Conservation (phyloP, 2,797 vertebrate genomes). For the Sphenopsis melanotis region DNA sequence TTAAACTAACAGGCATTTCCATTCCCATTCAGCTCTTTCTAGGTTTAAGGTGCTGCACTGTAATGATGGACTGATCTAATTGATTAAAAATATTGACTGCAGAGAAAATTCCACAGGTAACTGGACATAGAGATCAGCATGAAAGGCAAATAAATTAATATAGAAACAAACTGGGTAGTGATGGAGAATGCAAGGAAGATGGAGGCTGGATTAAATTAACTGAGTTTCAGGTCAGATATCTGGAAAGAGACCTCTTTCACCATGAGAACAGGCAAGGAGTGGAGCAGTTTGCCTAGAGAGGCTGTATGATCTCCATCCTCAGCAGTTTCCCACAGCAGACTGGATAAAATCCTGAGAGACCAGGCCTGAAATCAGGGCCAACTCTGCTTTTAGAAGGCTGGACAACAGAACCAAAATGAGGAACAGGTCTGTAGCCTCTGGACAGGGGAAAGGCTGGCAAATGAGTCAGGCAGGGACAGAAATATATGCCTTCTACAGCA, state of each 20-base stretch:
- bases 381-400: neutral
- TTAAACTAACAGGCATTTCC: neutral
- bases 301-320: neutral
- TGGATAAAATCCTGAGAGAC: neutral
- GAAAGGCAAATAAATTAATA: neutral
- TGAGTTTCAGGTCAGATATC: neutral
- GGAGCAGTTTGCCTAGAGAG: neutral
- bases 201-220: neutral
- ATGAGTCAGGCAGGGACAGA: neutral
- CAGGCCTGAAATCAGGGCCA: neutral
- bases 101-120: neutral
- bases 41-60: neutral
- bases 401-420: neutral
- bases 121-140: neutral
- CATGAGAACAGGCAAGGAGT: neutral
- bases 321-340: neutral
- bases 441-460: neutral
- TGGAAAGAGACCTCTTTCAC: neutral
- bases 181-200: neutral
- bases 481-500: neutral
- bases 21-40: neutral
- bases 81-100: neutral
- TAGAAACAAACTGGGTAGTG: neutral
- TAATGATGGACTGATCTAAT: neutral
- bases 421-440: neutral